Base-by-base conservation (phyloP, 2,888 invertebrate genomes). In the Pammene fasciana region DNA sequence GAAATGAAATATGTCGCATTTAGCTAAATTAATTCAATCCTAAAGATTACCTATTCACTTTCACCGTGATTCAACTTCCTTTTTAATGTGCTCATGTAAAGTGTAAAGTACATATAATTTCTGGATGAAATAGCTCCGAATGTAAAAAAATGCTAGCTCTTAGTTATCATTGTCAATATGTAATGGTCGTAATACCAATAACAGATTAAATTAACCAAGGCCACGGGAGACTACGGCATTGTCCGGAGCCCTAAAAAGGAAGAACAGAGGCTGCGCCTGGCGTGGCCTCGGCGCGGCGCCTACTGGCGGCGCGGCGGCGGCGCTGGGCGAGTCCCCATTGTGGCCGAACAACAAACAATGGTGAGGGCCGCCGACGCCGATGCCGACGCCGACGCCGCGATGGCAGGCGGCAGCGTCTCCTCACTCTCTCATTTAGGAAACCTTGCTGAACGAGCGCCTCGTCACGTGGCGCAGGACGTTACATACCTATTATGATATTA, bases 281-380 rank as follows among this genome's bases (percentile, higher is more conserved):
- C 50, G 62, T n/a, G 62, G 52, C 50, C 46, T 43, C 45, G 16
- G 36, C 46, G 43, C 48, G 61, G 14, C n/a, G n/a, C n/a, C n/a
- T n/a, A n/a, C n/a, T n/a, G 16, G 16, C 54, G 26, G 14, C 14
- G 34, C 41, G 64, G 52, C 18, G 55, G 43, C 16, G 26, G 2
- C 4, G 45, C 54, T 43, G 43, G 64, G 64, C 54, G 64, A 16
- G 64, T 45, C 64, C 64, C 11, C 54, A 45, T 65, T 54, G 64
- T 65, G 41, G 45, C 26, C 26, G 4, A 26, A 26, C 26, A 26
- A 55, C 65, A 55, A 65, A 65, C 64, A 55, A 65, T 55, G 13
- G 16, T 14, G 26, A 41, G 64, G 26, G 14, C 64, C 14, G 43
- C 41, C 52, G 43, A 26, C 26, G 26, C 4, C 26, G n/a, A 26